Evolutionary conservation across 2,113 vertebrate genomes (phyloP).

Genomic region (Psilopsiagon aurifrons): DNA sequence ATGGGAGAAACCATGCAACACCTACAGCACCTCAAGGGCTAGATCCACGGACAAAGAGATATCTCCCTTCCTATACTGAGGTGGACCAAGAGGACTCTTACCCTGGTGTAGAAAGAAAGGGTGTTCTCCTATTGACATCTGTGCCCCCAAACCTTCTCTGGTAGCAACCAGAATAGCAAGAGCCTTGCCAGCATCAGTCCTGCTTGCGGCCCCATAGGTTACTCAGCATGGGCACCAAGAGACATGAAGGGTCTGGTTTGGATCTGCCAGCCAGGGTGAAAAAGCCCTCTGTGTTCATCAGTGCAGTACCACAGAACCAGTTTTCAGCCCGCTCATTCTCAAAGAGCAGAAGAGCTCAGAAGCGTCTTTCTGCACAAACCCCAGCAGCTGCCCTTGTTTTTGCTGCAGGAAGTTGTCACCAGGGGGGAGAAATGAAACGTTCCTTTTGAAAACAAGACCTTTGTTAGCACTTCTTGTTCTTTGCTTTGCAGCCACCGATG

Average conservation of each 20-base stretch:
- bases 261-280: neutral
- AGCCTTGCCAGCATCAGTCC: neutral
- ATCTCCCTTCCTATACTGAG: neutral
- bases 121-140: neutral
- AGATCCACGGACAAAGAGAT: neutral
- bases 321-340: neutral
- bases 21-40: neutral
- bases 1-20: neutral
- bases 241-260: neutral
- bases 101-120: neutral
- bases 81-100: neutral
- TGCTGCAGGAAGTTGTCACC: constrained; percentile 36
- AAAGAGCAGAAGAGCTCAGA: neutral
- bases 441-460: constrained; percentile 7
- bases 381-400: constrained; percentile 5
- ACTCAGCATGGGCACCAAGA: neutral
- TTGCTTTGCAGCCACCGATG: fast-evolving
- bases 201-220: neutral
- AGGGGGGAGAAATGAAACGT: neutral
- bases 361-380: neutral
- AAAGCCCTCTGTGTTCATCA: neutral
- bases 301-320: neutral
- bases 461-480: neutral
- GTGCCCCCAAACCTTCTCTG: neutral
- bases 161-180: neutral